Conservation (phyloP, 2,888 invertebrate species). For the Dynastes grantii region DNA sequence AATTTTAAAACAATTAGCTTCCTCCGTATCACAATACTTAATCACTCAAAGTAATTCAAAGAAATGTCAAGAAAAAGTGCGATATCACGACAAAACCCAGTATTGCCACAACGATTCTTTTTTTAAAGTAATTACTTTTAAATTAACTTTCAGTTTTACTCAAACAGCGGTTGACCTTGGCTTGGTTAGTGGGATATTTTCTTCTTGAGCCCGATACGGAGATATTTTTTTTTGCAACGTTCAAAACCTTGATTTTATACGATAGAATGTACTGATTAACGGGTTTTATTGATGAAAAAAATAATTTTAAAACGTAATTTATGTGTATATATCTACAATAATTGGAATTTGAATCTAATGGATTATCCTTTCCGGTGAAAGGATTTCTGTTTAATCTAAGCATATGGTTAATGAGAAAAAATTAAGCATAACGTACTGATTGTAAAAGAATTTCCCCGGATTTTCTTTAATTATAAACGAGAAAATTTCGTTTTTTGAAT, state of each 20-base stretch:
- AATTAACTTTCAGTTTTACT: conserved; percentile 47
- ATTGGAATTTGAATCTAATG: neutral
- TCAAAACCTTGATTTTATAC: conserved; percentile 31
- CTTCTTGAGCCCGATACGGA: conserved; percentile 30
- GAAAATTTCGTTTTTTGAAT: neutral
- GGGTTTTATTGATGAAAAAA: neutral
- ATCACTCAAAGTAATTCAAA: neutral
- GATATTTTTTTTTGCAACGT: conserved; percentile 20
- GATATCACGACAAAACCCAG: neutral
- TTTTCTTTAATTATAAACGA: neutral
- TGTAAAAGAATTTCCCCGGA: neutral
- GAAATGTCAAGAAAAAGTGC: conserved; percentile 7
- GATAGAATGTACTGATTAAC: conserved; percentile 11
- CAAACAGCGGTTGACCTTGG: conserved; percentile 40
- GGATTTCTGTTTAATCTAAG: conserved; percentile 1
- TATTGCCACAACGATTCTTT: neutral
- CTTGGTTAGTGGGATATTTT: conserved; percentile 25
- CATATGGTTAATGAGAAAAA: conserved; percentile 20
- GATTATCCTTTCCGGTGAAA: conserved; percentile 34
- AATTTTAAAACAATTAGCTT: too few relatives aligned
- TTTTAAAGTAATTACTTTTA: conserved; percentile 20
- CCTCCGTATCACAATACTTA: too few relatives aligned
- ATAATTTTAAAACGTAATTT: neutral
- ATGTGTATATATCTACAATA: neutral
- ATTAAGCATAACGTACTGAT: too few relatives aligned